A percentile compares a stretch with the other conserved stretches of the same genome.
phyloP scores from a whole-genome alignment of 2,113 vertebrate genomes.

The Girardinichthys multiradiatus region DNA sequence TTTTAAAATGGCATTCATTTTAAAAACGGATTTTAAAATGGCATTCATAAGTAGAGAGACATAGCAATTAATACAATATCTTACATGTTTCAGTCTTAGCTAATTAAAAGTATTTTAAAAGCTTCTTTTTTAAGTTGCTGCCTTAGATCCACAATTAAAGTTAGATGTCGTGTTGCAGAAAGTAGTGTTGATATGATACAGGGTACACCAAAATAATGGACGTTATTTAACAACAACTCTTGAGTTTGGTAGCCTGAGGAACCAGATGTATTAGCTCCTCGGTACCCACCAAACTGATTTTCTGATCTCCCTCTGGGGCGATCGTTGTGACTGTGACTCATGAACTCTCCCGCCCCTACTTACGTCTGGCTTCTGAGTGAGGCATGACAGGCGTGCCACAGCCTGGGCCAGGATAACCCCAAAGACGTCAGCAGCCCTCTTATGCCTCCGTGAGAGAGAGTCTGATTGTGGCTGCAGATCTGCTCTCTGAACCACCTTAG shows the following conservation, averaged over 20 bases:
- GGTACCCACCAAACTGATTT: constrained; percentile 60
- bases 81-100: neutral
- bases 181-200: neutral
- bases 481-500: constrained; percentile 68
- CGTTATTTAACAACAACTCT: neutral
- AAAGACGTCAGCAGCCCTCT: constrained; percentile 70
- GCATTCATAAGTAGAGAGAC: neutral
- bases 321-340: constrained; percentile 53
- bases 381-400: constrained; percentile 71
- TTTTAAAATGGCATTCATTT: too few relatives aligned
- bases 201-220: constrained; percentile 20
- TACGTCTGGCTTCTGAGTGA: constrained; percentile 67
- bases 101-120: neutral
- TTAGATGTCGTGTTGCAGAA: neutral
- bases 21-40: too few relatives aligned
- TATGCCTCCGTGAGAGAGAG: constrained; percentile 64
- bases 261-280: constrained; percentile 12
- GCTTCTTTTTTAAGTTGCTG: neutral
- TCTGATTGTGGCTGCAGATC: constrained; percentile 39
- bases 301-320: constrained; percentile 66
- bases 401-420: constrained; percentile 68
- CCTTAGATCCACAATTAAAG: neutral
- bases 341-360: constrained; percentile 52
- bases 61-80: neutral
- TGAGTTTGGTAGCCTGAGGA: constrained; percentile 16